A percentile compares a stretch with the other conserved stretches of the same genome.
These are phyloP conservation scores for Eupeodes corollae DNA, from an alignment of 1,140 invertebrate species.

Conservation along the genomic window DNA sequence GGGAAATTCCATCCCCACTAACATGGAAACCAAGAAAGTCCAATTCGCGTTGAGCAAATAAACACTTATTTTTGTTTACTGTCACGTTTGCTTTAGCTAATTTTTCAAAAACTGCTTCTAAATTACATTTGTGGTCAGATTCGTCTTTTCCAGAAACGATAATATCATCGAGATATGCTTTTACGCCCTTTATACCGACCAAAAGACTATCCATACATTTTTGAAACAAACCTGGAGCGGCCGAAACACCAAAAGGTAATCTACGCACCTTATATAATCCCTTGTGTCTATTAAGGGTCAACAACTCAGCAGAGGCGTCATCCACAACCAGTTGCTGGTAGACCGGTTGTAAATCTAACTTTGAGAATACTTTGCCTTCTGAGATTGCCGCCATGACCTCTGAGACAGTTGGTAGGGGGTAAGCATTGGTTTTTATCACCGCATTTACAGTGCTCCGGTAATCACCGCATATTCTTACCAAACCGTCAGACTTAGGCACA, in stretches of 20 bases:
- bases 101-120: constrained; percentile 1
- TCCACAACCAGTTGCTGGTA: constrained; percentile 28
- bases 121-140: background rate
- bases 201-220: constrained; percentile 25
- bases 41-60: background rate
- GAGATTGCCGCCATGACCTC: constrained; percentile 22
- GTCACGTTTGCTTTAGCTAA: background rate
- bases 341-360: constrained; percentile 23
- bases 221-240: constrained; percentile 37
- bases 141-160: constrained; percentile 10
- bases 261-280: constrained; percentile 40
- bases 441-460: constrained; percentile 33
- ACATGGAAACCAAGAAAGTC: constrained; percentile 19
- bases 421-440: constrained; percentile 22
- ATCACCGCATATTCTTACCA: constrained; percentile 36
- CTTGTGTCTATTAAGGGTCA: constrained; percentile 29
- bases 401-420: constrained; percentile 40
- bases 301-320: constrained; percentile 17
- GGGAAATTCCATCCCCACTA: constrained; percentile 19
- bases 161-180: constrained; percentile 30
- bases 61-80: background rate
- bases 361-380: constrained; percentile 21
- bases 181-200: constrained; percentile 19
- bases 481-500: constrained; percentile 36
- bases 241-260: constrained; percentile 39